Evolutionary conservation across 2,888 invertebrate genomes (phyloP), one percentile per base, ranked within the genome.

Genomic region (Formica aserva): DNA sequence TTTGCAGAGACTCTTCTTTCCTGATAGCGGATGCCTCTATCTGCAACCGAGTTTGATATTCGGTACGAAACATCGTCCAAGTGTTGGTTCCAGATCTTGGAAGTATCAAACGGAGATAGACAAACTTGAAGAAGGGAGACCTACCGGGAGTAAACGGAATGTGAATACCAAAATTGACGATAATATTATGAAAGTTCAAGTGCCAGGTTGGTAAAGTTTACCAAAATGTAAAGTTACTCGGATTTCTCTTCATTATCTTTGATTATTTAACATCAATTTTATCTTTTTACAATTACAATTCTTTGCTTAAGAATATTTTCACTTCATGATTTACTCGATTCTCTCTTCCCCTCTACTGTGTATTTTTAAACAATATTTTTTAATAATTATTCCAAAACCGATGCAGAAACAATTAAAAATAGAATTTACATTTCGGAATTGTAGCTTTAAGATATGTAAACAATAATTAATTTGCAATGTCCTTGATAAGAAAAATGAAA

Each of bases 1-100:
- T 15, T 84, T 91, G 81, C 88, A 88, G 29, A 91, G 92, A 26
- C 82, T 93, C 3, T 93, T 93, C 62, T 69, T 65, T 6, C 82
- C 88, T 9, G 88, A 89, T 2, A 85, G 80, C 8, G 86, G 89
- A 26, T 83, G 88, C 9, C n/a, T 91, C 82, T 92, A 91, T 26
- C 84, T 93, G 67, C 90, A 92, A 65, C 91, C 93, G 5, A 89
- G 91, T 5, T 86, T 85, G 1, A 71, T 75, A 9, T 77, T 85
- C 1, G 41, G 71, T 60, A 38, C 32, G 9, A 52, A 13, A 3
- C 69, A 62, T n/a, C 22, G n/a, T 35, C 26, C 66, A 13, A 62
- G 9, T 4, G 15, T 9, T 1, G n/a, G 15, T 29, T 38, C 77
- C 15, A 77, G 62, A 26, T 80, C 72, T 45, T 26, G 29, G 13